Evolutionary conservation across 2,113 vertebrate species (phyloP).

Genomic region (Sterrhoptilus dennistouni): DNA sequence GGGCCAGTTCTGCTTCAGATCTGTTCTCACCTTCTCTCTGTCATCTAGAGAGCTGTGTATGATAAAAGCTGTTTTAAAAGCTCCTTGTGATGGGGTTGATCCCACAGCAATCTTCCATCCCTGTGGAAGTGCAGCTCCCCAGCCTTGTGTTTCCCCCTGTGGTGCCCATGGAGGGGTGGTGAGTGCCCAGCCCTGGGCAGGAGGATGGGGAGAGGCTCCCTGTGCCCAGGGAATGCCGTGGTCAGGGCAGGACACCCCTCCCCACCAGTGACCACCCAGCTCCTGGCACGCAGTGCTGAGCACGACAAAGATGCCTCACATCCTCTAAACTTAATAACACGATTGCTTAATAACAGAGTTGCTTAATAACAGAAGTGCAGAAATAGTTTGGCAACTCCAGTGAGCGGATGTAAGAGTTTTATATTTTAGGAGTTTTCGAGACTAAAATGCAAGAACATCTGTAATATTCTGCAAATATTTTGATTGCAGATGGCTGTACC

Average conservation of each 20-base stretch:
- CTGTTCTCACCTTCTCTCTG: background rate
- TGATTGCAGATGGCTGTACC: conserved; percentile 32
- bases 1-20: background rate
- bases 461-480: conserved; percentile 8
- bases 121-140: background rate
- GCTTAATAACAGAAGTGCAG: conserved; percentile 31
- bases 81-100: background rate
- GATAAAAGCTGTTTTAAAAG: background rate
- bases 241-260: background rate
- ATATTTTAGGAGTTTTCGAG: background rate
- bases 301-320: background rate
- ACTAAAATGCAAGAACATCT: conserved; percentile 26
- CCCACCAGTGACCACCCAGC: background rate
- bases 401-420: background rate
- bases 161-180: accelerated
- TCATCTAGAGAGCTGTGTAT: background rate
- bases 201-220: background rate
- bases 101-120: background rate
- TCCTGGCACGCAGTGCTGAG: background rate
- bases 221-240: accelerated
- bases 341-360: conserved; percentile 40
- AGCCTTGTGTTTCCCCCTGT: background rate
- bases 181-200: background rate
- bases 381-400: conserved; percentile 4
- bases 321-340: background rate